These are phyloP conservation scores for Dysidea cf. avara DNA, from an alignment of 37 sponge, comb jelly and placozoan species.

Conservation along the genomic window DNA sequence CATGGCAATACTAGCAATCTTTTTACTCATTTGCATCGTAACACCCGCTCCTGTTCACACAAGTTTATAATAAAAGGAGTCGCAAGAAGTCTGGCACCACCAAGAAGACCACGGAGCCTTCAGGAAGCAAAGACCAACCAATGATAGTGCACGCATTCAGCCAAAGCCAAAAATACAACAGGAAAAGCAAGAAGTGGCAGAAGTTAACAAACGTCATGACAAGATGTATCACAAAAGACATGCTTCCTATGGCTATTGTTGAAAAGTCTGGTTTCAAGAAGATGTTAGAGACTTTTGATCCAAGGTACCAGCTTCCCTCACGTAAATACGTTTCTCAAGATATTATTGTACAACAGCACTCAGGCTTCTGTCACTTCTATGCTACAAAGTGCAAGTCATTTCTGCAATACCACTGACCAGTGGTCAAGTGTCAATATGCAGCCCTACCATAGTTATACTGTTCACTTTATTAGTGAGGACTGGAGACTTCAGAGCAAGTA, in stretches of 20 bases:
- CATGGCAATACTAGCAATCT: conserved; percentile 34
- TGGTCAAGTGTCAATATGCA: conserved; percentile 37
- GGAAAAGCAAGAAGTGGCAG: conserved; percentile 22
- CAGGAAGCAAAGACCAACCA: conserved; percentile 19
- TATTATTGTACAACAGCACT: conserved; percentile 12
- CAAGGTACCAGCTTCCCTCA: conserved; percentile 28
- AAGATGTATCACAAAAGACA: conserved; percentile 29
- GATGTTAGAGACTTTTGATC: too few relatives aligned
- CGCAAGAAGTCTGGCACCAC: too few relatives aligned
- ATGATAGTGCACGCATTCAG: neutral
- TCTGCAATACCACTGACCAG: conserved; percentile 33
- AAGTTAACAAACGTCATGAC: conserved; percentile 21
- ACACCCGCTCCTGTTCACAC: conserved; percentile 6
- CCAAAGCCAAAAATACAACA: conserved; percentile 1
- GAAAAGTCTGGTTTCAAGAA: conserved; percentile 29
- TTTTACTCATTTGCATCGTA: conserved; percentile 18
- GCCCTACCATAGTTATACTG: conserved; percentile 37
- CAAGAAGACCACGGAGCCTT: neutral
- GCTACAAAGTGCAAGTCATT: neutral
- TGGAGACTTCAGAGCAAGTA: conserved; percentile 10
- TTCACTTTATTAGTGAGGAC: conserved; percentile 18
- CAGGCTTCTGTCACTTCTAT: conserved; percentile 2
- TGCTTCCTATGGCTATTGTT: conserved; percentile 6
- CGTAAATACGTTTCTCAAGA: conserved; percentile 22
- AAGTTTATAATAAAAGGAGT: too few relatives aligned